Evolutionary conservation across 92 coral and sea anemone genomes (phyloP).

Genomic region (Muricea muricata): DNA sequence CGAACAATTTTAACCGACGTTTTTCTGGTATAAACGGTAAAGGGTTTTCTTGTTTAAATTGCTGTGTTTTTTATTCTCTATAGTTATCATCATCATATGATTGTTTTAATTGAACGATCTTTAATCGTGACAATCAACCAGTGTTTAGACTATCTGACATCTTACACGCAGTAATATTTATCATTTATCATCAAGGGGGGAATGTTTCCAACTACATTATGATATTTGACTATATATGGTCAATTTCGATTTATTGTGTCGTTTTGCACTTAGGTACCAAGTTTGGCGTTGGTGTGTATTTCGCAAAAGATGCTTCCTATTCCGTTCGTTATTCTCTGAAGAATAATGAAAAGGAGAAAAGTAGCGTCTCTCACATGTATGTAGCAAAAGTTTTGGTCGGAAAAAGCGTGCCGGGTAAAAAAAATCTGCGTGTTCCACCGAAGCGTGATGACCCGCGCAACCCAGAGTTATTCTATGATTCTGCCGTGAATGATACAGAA

Average conservation of each 20-base stretch:
- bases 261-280: conserved; percentile 47
- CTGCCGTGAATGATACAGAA: conserved; percentile 53
- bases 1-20: conserved; percentile 51
- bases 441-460: conserved; percentile 4
- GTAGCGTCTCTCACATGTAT: conserved; percentile 57
- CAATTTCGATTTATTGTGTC: neutral
- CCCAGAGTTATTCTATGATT: conserved; percentile 68
- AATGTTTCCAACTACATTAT: too few species aligned
- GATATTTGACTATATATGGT: too few species aligned
- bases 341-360: neutral
- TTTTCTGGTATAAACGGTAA: conserved; percentile 53
- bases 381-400: conserved; percentile 76
- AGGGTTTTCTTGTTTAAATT: neutral
- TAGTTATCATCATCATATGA: neutral
- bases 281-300: conserved; percentile 78
- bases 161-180: too few species aligned
- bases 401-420: conserved; percentile 45
- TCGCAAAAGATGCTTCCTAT: conserved; percentile 68
- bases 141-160: too few species aligned
- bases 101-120: neutral
- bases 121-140: too few species aligned
- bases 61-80: too few species aligned
- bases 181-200: too few species aligned
- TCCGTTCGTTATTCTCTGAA: conserved; percentile 45
- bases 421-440: conserved; percentile 65